Evolutionary conservation across 35 echinoderm and acorn worm species (phyloP), one percentile per base, ranked within the genome.

Genomic region (Holothuria glaberrima): DNA sequence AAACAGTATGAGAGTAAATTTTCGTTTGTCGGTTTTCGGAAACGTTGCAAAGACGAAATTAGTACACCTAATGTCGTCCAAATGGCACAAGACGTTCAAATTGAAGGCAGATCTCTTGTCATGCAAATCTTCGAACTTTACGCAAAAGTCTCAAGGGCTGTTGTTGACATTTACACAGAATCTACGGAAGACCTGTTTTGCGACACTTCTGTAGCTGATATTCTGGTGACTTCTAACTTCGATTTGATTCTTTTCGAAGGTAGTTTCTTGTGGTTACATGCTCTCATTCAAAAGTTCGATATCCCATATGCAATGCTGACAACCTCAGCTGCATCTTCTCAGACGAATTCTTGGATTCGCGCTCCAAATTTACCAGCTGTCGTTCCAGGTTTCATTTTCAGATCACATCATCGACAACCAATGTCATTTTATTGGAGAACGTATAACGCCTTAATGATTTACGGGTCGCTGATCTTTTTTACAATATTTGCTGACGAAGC

Each of bases 341-440:
- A 64, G 12, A 68, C 83, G 32, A 67, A 86, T 25, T 41, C 83
- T 5, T 86, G 83, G 83, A 36, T 66, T 26, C 57, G 30, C 0
- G 83, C 83, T 29, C 59, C 83, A 22, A 86, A 67, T 86, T 22
- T 67, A 36, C 83, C 83, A 12, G 24, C 83, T 30, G 35, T 65
- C 25, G 63, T 86, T 16, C 83, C 83, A 5, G 59, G 29, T 33
- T 86, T 86, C 22, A 86, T 86, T 57, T 29, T 86, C 58, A 68
- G 62, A 44, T 9, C 50, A 14, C 50, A 54, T 54, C 50, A 54
- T 17, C 27, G 83, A 22, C 17, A 68, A 61, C 60, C 59, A 33
- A 65, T 86, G 29, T 45, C 59, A 3, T 86, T 86, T 59, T 68
- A 66, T 36, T 86, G 83, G 83, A 63, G 83, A 20, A 54, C 63